Evolutionary conservation across 2,888 invertebrate genomes (phyloP), one percentile per base, ranked within the genome.

Genomic region (Cremastinae sp.): DNA sequence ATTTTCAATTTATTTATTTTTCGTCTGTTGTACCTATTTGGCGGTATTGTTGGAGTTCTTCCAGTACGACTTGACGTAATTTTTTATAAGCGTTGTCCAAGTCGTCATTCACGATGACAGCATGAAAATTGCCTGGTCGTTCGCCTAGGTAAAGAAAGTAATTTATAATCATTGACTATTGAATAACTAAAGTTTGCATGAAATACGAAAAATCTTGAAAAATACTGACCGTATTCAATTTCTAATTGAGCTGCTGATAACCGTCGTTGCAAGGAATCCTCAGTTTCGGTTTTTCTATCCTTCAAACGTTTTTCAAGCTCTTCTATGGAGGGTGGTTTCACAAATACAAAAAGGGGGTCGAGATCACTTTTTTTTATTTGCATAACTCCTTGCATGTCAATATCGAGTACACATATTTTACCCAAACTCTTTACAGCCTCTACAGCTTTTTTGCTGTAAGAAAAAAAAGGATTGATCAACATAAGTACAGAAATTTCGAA

Each of bases 351-450:
- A 83, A 96, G 91, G 0, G 98, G 96, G 88, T 96, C 93, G 8
- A 98, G 90, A 85, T 95, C 93, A 18, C 95, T 95, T 70, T 93
- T 92, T 86, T 96, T 96, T 9, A 99, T 94, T 89, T 94, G 95
- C 83, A 96, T 96, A 0, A 98, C 98, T 16, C 98, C 99, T 91
- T 98, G 96, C 65, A 97, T 94, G 84, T 99, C 98, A 81, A 99
- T 96, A 88, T 99, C 99, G 80, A 99, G 90, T 0, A 99, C 94
- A 87, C 98, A 98, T 47, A 98, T 94, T 87, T 95, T 95, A 1
- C 98, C 98, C 12, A 93, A 91, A 12, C 91, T 90, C 75, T 94
- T 93, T 0, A 99, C 96, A 78, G 94, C 93, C 82, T 95, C 93
- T 0, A 99, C 96, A 0, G 98, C 95, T 82, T 92, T 91, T 90